Evolutionary conservation across 2,888 invertebrate genomes (phyloP), one percentile per base, ranked within the genome.

Genomic region (Callosobruchus maculatus): DNA sequence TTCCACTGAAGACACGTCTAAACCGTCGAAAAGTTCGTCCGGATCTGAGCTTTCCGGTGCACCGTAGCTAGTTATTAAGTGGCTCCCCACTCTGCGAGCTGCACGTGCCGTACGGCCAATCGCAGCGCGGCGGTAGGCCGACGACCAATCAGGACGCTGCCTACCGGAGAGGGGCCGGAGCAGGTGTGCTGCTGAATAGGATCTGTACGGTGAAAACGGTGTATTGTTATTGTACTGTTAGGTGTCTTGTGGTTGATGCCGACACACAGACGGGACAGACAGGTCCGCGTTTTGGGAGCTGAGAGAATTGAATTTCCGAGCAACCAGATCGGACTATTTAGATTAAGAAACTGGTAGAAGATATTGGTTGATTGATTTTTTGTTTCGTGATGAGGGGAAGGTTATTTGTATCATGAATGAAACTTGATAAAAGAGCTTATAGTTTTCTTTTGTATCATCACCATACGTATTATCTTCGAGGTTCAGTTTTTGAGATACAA

Each of bases 101-200:
- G 81, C 87, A 87, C 87, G 87, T 88, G 87, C 87, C 87, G 77
- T 22, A 72, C 78, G 76, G 79, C 87, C 87, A 88, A 88, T 87
- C 76, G 73, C 70, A 75, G 68, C 73, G 67, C 30, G 73, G 76
- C 74, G 72, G 74, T 72, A 76, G 75, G 72, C 74, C 70, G 75
- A 68, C 79, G 72, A 76, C 86, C 85, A 86, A 85, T 86, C 75
- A 81, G 74, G 73, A 72, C 74, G 74, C 75, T 74, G 70, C 74
- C 49, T 68, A 69, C 72, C 69, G 73, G 74, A 75, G 79, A 73
- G 79, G 81, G 83, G 79, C 82, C 81, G 81, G 78, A 81, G 84
- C 87, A 87, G 87, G 86, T 87, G 86, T 84, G 85, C 84, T 84
- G 80, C 83, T 80, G 82, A 83, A 81, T 80, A 79, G 79, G 72